Base-by-base conservation (phyloP, 1,140 invertebrate genomes). In the Saccostrea cuccullata region DNA sequence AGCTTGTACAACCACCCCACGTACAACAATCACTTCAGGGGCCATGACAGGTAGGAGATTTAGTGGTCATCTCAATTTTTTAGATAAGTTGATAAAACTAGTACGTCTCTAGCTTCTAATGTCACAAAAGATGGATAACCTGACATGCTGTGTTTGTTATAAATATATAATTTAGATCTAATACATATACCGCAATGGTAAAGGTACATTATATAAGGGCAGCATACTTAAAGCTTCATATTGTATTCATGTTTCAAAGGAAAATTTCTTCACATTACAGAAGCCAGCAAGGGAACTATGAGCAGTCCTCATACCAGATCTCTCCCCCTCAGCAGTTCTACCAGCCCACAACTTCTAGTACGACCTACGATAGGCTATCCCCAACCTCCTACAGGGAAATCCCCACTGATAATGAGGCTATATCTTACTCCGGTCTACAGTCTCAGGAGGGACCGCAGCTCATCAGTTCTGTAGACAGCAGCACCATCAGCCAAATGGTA, bases 381-480 rank as follows among this genome's bases (percentile, higher is more conserved):
- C 90, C 92, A 30, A 89, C 85, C 5, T 90, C 90, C 15, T 93
- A 91, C 82, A 85, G 89, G 30, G 91, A 92, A 15, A 87, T 91
- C 36, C 85, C 89, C 4, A 85, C 86, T n/a, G 91, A 91, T 20
- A 92, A 91, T 88, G 92, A 91, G 84, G 87, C 89, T 13, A 90
- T 92, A 26, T 89, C 91, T 13, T 93, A 92, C 87, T 91, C 91
- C 13, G 85, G 85, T 9, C 84, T 91, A 17, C 89, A 90, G 13
- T 70, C 89, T 26, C 86, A 84, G 20, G 89, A 89, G 70, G 90
- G 88, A 17, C 55, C 84, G 13, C 91, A 91, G 82, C 86, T 92
- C 11, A 91, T 93, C 47, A 67, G 88, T n/a, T 86, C 89, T 20
- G 92, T 92, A 9, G 92, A 92, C 86, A 93, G 92, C 82, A 93